phyloP scores from a whole-genome alignment of 2,888 invertebrate species.

The Trisateles emortualis region DNA sequence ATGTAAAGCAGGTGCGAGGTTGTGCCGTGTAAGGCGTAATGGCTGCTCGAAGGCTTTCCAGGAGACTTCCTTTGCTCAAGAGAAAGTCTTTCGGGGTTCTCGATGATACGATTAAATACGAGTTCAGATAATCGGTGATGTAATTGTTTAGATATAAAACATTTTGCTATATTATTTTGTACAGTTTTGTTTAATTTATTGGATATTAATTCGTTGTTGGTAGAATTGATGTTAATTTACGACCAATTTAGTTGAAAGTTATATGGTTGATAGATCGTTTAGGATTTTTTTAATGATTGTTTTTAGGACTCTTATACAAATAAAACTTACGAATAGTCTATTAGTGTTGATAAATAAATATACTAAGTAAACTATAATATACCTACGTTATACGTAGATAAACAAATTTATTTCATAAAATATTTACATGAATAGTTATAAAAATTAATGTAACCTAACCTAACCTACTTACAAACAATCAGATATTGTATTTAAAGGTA shows the following conservation, averaged over 20 bases:
- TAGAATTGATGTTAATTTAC: constrained; percentile 2
- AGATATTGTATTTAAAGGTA: too few relatives aligned
- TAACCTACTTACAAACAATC: too few relatives aligned
- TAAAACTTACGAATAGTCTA: not conserved
- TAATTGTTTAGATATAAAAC: constrained; percentile 32
- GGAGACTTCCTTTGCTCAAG: constrained; percentile 65
- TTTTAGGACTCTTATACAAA: not conserved
- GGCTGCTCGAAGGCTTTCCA: constrained; percentile 62
- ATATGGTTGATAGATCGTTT: constrained; percentile 1
- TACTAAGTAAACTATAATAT: too few relatives aligned
- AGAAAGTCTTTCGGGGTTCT: constrained; percentile 67
- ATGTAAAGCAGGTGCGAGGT: constrained; percentile 80
- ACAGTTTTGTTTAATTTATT: constrained; percentile 4
- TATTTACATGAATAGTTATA: too few relatives aligned
- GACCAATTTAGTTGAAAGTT: constrained; percentile 6
- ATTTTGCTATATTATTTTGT: not conserved
- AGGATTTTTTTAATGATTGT: not conserved
- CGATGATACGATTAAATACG: constrained; percentile 42
- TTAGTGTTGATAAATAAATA: not conserved
- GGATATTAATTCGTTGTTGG: not conserved
- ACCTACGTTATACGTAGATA: too few relatives aligned
- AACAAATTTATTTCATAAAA: too few relatives aligned
- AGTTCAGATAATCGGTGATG: constrained; percentile 17
- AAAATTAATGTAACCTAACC: too few relatives aligned
- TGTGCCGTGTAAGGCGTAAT: constrained; percentile 72